Evolutionary conservation across 2,113 vertebrate species (phyloP).

Genomic region (Carassius gibelio): DNA sequence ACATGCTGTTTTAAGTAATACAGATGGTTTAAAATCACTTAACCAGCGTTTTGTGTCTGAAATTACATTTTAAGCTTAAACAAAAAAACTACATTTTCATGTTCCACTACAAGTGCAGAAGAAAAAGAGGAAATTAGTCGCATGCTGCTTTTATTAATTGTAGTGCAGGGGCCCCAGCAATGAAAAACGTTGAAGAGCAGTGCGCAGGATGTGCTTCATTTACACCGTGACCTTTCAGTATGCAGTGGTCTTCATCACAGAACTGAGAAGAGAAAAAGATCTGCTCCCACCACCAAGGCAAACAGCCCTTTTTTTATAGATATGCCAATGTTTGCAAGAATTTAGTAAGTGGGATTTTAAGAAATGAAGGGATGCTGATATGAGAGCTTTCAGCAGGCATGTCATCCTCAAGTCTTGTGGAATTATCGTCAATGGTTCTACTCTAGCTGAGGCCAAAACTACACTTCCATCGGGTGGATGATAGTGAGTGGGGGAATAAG

Average conservation of each 20-base stretch:
- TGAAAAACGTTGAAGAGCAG: conserved; percentile 8
- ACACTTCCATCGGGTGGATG: neutral
- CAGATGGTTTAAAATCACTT: too few species aligned
- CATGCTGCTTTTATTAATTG: neutral
- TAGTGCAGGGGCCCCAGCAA: neutral
- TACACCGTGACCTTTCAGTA: conserved; percentile 24
- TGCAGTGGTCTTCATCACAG: neutral
- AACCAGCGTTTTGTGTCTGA: neutral
- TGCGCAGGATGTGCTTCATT: conserved; percentile 35
- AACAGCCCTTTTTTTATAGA: neutral
- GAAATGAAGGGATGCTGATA: neutral
- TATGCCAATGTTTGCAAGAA: neutral
- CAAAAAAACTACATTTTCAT: neutral
- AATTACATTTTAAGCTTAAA: neutral
- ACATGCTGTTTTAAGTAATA: too few species aligned
- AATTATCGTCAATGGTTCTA: neutral
- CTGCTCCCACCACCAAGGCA: neutral
- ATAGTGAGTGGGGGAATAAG: neutral
- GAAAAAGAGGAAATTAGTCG: neutral
- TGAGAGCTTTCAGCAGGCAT: neutral
- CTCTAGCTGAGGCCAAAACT: neutral
- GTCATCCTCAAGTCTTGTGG: neutral
- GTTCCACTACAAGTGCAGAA: neutral
- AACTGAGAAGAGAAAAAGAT: neutral
- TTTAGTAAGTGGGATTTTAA: neutral